Base-by-base conservation (phyloP, 2,113 vertebrate genomes). In the Lepidothrix coronata region DNA sequence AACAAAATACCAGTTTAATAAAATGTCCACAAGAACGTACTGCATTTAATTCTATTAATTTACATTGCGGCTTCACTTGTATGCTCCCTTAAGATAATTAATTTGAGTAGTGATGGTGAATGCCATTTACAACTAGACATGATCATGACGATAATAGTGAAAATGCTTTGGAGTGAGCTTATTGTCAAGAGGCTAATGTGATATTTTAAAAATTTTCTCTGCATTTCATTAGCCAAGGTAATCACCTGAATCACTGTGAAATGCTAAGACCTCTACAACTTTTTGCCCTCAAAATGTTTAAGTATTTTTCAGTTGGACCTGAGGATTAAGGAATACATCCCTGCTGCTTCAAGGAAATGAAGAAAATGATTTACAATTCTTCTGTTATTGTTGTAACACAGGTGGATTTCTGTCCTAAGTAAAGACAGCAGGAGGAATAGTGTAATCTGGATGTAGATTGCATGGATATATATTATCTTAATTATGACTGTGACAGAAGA, bases 71-170 rank as follows among this genome's bases (percentile, higher is more conserved):
- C 6, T 57, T 92, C 41, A 58, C 18, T 58, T 8, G 7, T 35
- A 31, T 61, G 16, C 6, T 88, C 30, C 15, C 12, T 49, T 72
- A 59, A 52, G 19, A 59, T 12, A 5, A 21, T 55, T 70, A 61
- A 77, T 70, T 61, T 78, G 14, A 79, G 35, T 39, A 58, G 25
- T 37, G 14, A 5, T 71, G 13, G 44, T 83, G 37, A 85, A 72
- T 61, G 24, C 1, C 19, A 74, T 62, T 85, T 61, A 44, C 28
- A 67, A 14, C 8, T 35, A 44, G 39, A 57, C 0, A 0, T 66
- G 31, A 23, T 62, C 16, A 16, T 28, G 85, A 30, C 9, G 92
- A 31, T n/a, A 43, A 57, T 2, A 39, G 13, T 30, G 15, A 62
- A 65, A 77, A 41, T 49, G 19, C 2, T 54, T 70, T 55, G 48